Percentiles rank a stretch among this genome's conserved stretches.
phyloP scores from a whole-genome alignment of 1,140 invertebrate genomes.

The Leptinotarsa undecemlineata region DNA sequence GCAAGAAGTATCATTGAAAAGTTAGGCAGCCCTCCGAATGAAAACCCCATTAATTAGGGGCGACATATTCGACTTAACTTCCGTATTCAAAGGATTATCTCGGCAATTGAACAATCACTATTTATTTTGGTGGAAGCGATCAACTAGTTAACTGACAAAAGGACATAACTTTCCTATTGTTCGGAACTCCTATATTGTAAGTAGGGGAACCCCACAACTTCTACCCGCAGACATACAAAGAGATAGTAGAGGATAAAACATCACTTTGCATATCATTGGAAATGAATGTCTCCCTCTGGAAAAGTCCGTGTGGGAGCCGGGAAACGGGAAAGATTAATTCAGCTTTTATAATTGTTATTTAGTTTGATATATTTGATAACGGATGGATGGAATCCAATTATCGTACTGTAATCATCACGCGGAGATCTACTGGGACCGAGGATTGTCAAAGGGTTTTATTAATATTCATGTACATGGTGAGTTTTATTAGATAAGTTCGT shows the following conservation, averaged over 20 bases:
- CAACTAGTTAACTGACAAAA: neutral
- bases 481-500: neutral
- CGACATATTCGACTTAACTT: neutral
- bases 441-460: neutral
- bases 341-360: neutral
- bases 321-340: conserved; percentile 1
- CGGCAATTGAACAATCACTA: conserved; percentile 3
- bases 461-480: neutral
- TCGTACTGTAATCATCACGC: neutral
- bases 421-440: neutral
- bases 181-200: neutral
- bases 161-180: neutral
- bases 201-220: neutral
- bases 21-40: too few relatives aligned
- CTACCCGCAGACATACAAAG: conserved; percentile 1
- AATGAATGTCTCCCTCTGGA: neutral
- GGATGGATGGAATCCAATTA: neutral
- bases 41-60: neutral
- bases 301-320: neutral
- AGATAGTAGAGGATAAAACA: neutral
- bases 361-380: neutral
- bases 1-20: too few relatives aligned
- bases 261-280: neutral
- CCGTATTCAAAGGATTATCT: neutral
- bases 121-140: neutral